Percentiles rank a stretch among this genome's conserved stretches.
Evolutionary conservation across 1,140 invertebrate genomes (phyloP).

Genomic region (Hesperophylax magnus): DNA sequence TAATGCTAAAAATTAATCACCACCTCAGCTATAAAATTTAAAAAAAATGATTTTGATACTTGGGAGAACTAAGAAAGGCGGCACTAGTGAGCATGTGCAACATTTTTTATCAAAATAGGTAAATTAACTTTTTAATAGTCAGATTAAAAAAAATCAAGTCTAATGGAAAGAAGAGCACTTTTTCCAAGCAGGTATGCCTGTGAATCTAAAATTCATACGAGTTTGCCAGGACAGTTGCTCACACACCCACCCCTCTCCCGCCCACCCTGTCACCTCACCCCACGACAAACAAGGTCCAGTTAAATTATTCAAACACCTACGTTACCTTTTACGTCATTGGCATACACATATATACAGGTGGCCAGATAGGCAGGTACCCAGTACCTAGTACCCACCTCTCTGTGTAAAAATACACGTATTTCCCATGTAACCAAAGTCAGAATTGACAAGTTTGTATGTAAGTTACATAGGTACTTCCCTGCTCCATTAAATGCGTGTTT

Average conservation of each 20-base stretch:
- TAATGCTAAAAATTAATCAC: too few relatives aligned
- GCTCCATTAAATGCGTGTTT: slow-evolving; percentile 21
- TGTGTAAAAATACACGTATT: slow-evolving; percentile 12
- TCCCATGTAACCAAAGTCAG: slow-evolving; percentile 2
- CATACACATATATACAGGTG: background rate
- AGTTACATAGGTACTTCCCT: background rate
- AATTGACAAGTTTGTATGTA: background rate
- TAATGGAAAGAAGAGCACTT: background rate
- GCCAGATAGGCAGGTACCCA: background rate
- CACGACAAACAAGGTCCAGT: slow-evolving; percentile 42
- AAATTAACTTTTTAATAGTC: too few relatives aligned
- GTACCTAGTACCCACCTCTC: too few relatives aligned
- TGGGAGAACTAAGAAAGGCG: too few relatives aligned
- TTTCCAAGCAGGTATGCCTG: background rate
- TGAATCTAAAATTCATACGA: slow-evolving; percentile 48
- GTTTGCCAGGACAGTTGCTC: slow-evolving; percentile 42
- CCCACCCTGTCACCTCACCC: background rate
- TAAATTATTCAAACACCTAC: slow-evolving; percentile 51
- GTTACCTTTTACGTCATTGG: slow-evolving; percentile 48
- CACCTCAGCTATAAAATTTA: too few relatives aligned
- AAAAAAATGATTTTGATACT: too few relatives aligned
- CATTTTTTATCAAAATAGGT: too few relatives aligned
- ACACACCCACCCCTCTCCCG: background rate
- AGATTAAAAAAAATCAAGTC: too few relatives aligned
- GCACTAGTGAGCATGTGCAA: too few relatives aligned